A percentile compares a stretch with the other conserved stretches of the same genome.
Evolutionary conservation across 2,113 vertebrate genomes (phyloP).

Genomic region (Caranx ignobilis): DNA sequence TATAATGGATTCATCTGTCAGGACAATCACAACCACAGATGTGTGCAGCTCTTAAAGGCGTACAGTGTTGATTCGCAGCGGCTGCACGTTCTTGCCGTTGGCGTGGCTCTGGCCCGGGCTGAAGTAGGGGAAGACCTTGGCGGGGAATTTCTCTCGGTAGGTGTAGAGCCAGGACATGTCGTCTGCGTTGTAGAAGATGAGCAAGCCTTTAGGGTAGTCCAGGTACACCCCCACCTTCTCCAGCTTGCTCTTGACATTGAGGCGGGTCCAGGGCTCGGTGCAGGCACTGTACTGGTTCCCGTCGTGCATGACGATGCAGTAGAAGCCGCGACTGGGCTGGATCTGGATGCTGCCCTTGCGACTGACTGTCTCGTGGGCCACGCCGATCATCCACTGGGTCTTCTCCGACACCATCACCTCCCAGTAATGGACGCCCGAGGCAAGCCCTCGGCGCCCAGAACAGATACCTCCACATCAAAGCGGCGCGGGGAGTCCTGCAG

Average conservation of each 20-base stretch:
- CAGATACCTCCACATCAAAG: conserved; percentile 97
- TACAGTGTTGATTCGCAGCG: conserved; percentile 94
- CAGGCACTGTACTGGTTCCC: conserved; percentile 99
- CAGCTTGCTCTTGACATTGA: conserved; percentile 95
- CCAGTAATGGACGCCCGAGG: conserved; percentile 94
- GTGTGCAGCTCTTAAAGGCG: conserved; percentile 85
- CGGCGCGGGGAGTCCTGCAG: conserved; percentile 96
- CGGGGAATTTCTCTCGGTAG: conserved; percentile 92
- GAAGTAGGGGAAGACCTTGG: conserved; percentile 95
- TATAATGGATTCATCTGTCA: background rate
- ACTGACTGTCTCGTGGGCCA: conserved; percentile 93
- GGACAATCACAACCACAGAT: background rate
- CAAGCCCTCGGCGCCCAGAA: conserved; percentile 93
- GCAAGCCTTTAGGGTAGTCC: conserved; percentile 95
- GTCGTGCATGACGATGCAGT: conserved; percentile 99
- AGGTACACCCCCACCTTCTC: conserved; percentile 98
- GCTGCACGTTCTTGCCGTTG: conserved; percentile 98
- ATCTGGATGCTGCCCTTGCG: conserved; percentile 99
- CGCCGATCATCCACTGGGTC: conserved; percentile 98
- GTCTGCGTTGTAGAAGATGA: conserved; percentile 98
- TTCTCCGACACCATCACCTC: conserved; percentile 98
- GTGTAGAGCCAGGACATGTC: conserved; percentile 99
- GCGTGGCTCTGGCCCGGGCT: conserved; percentile 98
- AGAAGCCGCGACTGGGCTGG: conserved; percentile 95
- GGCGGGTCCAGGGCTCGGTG: conserved; percentile 98